A percentile compares a stretch with the other conserved stretches of the same genome.
Evolutionary conservation across 2,797 vertebrate species (phyloP).

Genomic region (Paratrypauchen microcephalus): DNA sequence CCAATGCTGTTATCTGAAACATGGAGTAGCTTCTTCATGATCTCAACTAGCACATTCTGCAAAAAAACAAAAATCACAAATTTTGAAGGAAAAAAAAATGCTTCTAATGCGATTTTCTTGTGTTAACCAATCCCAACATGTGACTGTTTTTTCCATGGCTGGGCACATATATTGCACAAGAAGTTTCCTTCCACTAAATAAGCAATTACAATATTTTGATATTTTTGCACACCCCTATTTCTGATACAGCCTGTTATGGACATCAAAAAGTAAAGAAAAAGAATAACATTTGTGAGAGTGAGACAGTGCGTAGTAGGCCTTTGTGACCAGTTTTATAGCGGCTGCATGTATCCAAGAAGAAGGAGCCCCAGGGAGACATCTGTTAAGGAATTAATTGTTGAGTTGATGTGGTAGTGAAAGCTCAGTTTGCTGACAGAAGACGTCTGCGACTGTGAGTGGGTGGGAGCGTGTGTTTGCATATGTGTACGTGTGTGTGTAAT

Average conservation of each 20-base stretch:
- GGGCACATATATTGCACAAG: too few species aligned
- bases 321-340: conserved; percentile 54
- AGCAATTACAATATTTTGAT: too few species aligned
- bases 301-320: conserved; percentile 27
- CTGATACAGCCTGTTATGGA: not conserved
- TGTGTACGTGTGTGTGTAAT: conserved; percentile 36
- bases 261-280: not conserved
- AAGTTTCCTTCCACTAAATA: too few species aligned
- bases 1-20: too few species aligned
- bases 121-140: too few species aligned
- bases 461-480: conserved; percentile 2
- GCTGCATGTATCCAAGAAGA: conserved; percentile 36
- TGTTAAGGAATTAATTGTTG: conserved; percentile 70
- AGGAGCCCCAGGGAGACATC: conserved; percentile 49
- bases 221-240: not conserved
- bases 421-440: conserved; percentile 48
- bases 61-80: too few species aligned
- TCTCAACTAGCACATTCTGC: too few species aligned
- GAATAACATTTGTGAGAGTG: conserved; percentile 9
- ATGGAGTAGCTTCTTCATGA: too few species aligned
- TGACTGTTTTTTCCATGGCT: too few species aligned
- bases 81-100: too few species aligned
- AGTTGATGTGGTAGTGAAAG: conserved; percentile 61
- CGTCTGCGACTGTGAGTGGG: conserved; percentile 47
- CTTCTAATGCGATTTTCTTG: too few species aligned